Percentiles rank a stretch among this genome's conserved stretches.
These are phyloP conservation scores for Pseudochromis fuscus DNA, from an alignment of 2,797 vertebrate species.

Conservation along the genomic window DNA sequence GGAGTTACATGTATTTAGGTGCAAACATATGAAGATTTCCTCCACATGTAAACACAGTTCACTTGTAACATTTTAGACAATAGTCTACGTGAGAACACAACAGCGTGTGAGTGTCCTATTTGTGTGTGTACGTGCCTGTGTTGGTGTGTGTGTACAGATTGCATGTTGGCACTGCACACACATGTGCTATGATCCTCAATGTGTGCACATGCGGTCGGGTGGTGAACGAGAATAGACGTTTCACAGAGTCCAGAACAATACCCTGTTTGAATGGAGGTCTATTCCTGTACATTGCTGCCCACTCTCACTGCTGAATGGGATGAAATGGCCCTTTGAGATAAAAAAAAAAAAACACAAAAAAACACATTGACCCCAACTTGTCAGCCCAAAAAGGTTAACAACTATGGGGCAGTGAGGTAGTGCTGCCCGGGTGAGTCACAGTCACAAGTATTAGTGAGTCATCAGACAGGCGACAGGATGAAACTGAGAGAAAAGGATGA, in stretches of 20 bases:
- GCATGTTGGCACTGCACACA: slow-evolving; percentile 32
- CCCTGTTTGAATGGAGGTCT: slow-evolving; percentile 51
- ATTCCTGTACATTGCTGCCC: slow-evolving; percentile 53
- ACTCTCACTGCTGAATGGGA: slow-evolving; percentile 60
- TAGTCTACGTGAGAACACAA: neutral
- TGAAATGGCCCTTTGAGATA: slow-evolving; percentile 67
- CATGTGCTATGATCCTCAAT: slow-evolving; percentile 9
- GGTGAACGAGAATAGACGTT: slow-evolving; percentile 57
- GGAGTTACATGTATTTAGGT: neutral
- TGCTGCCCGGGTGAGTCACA: slow-evolving; percentile 73
- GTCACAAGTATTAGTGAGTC: slow-evolving; percentile 72
- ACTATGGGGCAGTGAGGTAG: slow-evolving; percentile 60
- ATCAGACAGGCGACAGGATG: slow-evolving; percentile 55
- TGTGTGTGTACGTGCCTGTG: slow-evolving; percentile 6
- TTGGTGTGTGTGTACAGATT: neutral
- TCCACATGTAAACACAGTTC: too few relatives aligned
- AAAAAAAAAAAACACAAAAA: too few relatives aligned
- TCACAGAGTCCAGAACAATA: slow-evolving; percentile 55
- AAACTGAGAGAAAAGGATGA: slow-evolving; percentile 43
- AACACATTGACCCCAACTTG: slow-evolving; percentile 67
- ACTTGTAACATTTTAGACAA: neutral
- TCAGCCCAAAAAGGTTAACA: slow-evolving; percentile 71
- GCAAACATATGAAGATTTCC: neutral
- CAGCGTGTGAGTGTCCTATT: slow-evolving; percentile 3
- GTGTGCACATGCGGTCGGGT: slow-evolving; percentile 39